Percentiles rank a stretch among this genome's conserved stretches.
These are phyloP conservation scores for Halictus quadricinctus DNA, from an alignment of 2,888 invertebrate genomes.

Conservation along the genomic window DNA sequence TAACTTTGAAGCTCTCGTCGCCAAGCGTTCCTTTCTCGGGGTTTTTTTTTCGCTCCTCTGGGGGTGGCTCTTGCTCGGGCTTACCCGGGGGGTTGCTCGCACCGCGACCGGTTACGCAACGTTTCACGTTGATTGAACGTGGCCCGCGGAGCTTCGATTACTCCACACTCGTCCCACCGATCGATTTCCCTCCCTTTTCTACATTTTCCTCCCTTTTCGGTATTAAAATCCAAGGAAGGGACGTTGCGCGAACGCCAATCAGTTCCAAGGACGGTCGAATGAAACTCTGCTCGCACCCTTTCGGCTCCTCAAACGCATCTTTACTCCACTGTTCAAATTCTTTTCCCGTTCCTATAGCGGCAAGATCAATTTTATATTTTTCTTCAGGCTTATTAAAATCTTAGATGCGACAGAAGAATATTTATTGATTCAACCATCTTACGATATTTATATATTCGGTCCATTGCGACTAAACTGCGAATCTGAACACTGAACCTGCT, in stretches of 20 bases:
- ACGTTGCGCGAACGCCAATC: neutral
- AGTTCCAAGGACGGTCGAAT: neutral
- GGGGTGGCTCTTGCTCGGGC: constrained; percentile 1
- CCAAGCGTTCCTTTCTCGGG: constrained; percentile 37
- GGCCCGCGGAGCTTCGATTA: constrained; percentile 22
- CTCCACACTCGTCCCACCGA: neutral
- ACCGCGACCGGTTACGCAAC: constrained; percentile 16
- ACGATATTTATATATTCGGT: too few species aligned
- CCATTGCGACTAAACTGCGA: too few species aligned
- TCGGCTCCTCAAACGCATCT: neutral
- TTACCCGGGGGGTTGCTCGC: constrained; percentile 8
- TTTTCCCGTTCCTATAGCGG: neutral
- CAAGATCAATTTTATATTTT: neutral
- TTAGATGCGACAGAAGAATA: neutral
- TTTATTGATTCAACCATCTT: too few species aligned
- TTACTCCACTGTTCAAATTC: neutral
- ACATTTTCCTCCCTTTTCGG: neutral
- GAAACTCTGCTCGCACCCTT: neutral
- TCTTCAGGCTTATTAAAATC: too few species aligned
- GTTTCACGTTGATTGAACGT: constrained; percentile 17
- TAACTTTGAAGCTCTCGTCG: constrained; percentile 54
- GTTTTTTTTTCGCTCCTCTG: constrained; percentile 12
- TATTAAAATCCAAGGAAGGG: constrained; percentile 1
- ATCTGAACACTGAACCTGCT: too few species aligned
- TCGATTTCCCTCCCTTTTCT: neutral